A percentile compares a stretch with the other conserved stretches of the same genome.
These are phyloP conservation scores for Stictocephala bisonia DNA, from an alignment of 2,888 invertebrate species.

Conservation along the genomic window DNA sequence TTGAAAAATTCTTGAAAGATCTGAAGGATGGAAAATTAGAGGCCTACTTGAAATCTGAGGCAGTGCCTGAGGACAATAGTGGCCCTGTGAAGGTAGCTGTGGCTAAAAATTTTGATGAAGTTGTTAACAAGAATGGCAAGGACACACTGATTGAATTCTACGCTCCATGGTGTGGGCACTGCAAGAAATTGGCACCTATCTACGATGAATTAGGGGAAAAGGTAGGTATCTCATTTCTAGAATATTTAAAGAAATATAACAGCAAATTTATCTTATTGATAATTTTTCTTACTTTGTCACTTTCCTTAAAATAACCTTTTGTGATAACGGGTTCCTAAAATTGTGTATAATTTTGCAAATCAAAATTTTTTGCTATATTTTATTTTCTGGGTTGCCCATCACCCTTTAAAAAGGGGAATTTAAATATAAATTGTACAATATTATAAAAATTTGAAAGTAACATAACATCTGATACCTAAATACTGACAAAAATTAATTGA, in stretches of 20 bases:
- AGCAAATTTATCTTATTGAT: neutral
- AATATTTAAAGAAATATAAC: too few species aligned
- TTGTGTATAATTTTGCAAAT: too few species aligned
- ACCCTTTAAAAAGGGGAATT: too few species aligned
- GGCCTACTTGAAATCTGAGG: slow-evolving; percentile 95
- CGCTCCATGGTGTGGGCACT: slow-evolving; percentile 99
- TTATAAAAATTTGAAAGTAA: too few species aligned
- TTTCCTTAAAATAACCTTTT: neutral
- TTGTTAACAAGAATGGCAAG: slow-evolving; percentile 89
- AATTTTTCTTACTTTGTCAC: neutral
- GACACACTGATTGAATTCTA: slow-evolving; percentile 98
- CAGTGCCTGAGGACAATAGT: slow-evolving; percentile 86
- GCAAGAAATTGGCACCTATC: slow-evolving; percentile 93
- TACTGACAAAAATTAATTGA: too few species aligned
- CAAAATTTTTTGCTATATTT: too few species aligned
- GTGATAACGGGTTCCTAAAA: too few species aligned
- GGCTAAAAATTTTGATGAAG: slow-evolving; percentile 95
- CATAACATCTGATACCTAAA: too few species aligned
- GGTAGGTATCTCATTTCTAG: slow-evolving; percentile 64
- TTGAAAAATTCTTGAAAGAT: slow-evolving; percentile 87
- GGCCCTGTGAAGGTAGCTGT: slow-evolving; percentile 91
- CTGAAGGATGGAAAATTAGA: slow-evolving; percentile 85
- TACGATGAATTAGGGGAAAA: slow-evolving; percentile 94
- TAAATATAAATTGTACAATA: too few species aligned
- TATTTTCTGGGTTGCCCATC: too few species aligned